Base-by-base conservation (phyloP, 1,140 invertebrate genomes). In the Zaprionus ornatus region DNA sequence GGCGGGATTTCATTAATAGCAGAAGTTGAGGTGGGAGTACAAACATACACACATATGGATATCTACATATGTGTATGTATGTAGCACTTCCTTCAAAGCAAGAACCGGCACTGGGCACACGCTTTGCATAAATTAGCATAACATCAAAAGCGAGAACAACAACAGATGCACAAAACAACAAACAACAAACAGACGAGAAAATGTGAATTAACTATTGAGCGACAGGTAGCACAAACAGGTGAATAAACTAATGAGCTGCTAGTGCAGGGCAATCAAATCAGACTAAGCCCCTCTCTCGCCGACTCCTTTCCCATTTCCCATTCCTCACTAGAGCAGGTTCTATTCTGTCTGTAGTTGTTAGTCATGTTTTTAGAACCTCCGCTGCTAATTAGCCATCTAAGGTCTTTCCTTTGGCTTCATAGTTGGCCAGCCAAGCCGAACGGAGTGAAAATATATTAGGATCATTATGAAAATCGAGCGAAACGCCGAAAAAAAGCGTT, bases 101-200 rank as follows among this genome's bases (percentile, higher is more conserved):
- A 68, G 60, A 76, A 64, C 77, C 65, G 62, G 81, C 72, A 72
- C 73, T 83, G 70, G 84, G 69, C 83, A 79, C 84, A 84, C 78
- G 86, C 81, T 88, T 78, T 73, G 81, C 85, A 88, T 88, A 79
- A 85, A 88, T 88, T 90, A 88, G 85, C 85, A 88, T 90, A 61
- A 17, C 52, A 81, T 85, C 40, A 72, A 65, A 55, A 60, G 66
- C 72, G 66, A 74, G 82, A 81, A 74, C 27, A 86, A 79, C 79
- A 74, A 66, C 52, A 69, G 59, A 62, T 55, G 50, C 21, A 35
- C 21, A 27, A 29, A 37, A 35, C 23, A 73, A 73, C 42, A 50
- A 19, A 45, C 19, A 57, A 68, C 48, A 65, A 29, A 68, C 19
- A 62, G 9, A 35, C 17, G 15, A 25, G 62, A 65, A 32, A 55